These are phyloP conservation scores for Cepphus grylle DNA, from an alignment of 2,113 vertebrate genomes.

Conservation along the genomic window DNA sequence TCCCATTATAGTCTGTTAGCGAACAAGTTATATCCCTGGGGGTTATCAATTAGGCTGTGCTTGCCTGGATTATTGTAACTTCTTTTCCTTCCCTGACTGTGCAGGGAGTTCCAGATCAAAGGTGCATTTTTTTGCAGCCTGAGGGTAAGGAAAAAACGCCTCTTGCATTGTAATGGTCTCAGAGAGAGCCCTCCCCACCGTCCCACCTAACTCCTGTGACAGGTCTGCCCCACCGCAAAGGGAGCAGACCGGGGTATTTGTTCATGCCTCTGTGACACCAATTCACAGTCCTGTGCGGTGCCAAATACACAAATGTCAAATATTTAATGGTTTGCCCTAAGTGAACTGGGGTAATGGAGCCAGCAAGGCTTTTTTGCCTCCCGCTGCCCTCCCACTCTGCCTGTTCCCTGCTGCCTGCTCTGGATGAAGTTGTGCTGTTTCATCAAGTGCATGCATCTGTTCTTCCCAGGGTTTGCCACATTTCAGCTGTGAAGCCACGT, in stretches of 20 bases:
- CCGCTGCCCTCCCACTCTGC: neutral
- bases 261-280: neutral
- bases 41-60: neutral
- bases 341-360: neutral
- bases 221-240: neutral
- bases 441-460: neutral
- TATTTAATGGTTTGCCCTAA: neutral
- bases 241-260: neutral
- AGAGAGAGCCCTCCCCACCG: neutral
- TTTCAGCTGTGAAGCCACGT: neutral
- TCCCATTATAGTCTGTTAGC: neutral
- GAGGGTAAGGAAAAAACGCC: neutral
- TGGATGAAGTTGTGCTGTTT: neutral
- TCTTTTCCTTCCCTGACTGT: neutral
- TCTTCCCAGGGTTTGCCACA: neutral
- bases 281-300: neutral
- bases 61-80: neutral
- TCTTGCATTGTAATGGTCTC: neutral
- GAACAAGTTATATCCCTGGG: neutral
- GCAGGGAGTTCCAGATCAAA: neutral
- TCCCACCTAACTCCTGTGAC: neutral
- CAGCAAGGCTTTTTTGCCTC: neutral
- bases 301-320: neutral
- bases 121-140: neutral
- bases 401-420: neutral